phyloP scores from a whole-genome alignment of 2,113 vertebrate genomes.

The Eubucco bourcierii region DNA sequence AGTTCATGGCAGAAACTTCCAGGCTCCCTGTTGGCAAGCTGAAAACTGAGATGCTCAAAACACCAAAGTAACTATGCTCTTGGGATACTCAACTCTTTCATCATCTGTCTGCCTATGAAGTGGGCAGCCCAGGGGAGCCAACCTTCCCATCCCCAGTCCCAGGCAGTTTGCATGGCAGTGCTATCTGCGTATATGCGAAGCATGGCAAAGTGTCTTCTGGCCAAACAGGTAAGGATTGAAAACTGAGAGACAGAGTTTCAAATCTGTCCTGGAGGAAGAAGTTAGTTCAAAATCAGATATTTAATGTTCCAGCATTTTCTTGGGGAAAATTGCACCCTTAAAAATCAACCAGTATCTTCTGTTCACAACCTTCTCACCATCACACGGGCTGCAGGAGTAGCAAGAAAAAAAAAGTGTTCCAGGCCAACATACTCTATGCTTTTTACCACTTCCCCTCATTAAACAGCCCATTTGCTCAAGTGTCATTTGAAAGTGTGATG shows the following conservation, averaged over 20 bases:
- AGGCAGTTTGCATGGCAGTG: background rate
- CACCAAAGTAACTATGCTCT: background rate
- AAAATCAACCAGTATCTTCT: background rate
- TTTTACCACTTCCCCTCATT: background rate
- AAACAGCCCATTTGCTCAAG: background rate
- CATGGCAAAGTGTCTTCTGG: background rate
- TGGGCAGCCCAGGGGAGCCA: background rate
- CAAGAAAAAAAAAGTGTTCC: background rate
- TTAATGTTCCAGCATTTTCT: background rate
- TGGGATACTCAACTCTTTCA: background rate
- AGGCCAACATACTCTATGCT: background rate
- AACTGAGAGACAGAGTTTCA: background rate
- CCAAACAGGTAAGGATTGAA: background rate
- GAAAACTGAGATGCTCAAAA: slow-evolving; percentile 39
- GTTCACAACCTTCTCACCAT: background rate
- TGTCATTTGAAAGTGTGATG: background rate
- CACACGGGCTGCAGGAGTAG: background rate
- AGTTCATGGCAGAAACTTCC: background rate
- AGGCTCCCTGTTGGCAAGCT: slow-evolving; percentile 21
- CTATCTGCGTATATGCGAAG: background rate
- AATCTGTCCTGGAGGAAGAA: background rate
- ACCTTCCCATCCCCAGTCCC: background rate
- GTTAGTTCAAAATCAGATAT: background rate
- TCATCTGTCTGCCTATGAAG: background rate
- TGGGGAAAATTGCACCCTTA: background rate